A percentile compares a stretch with the other conserved stretches of the same genome.
Evolutionary conservation across 1,140 invertebrate species (phyloP).

Genomic region (Danaus melanippus): DNA sequence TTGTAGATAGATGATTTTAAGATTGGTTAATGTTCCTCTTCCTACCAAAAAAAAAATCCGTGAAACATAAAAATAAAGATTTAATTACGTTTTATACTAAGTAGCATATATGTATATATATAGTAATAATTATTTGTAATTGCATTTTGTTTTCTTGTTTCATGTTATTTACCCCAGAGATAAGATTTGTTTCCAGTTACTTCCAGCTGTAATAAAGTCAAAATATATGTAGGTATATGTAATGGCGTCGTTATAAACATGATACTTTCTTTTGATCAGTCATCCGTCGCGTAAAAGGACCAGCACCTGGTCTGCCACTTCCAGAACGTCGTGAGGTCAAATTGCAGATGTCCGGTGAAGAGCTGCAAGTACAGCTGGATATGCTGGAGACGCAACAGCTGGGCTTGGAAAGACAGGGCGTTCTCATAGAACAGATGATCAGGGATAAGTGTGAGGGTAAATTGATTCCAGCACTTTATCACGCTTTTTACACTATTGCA

Average conservation of each 20-base stretch:
- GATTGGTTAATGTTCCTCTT: too few relatives aligned
- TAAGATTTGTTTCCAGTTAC: too few relatives aligned
- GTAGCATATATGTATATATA: too few relatives aligned
- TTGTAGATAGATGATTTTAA: too few relatives aligned
- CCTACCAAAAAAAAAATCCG: too few relatives aligned
- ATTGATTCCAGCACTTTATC: conserved; percentile 25
- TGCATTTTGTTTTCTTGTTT: too few relatives aligned
- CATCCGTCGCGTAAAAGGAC: conserved; percentile 83
- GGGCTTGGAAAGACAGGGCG: conserved; percentile 91
- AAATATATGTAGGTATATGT: neutral
- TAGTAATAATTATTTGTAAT: too few relatives aligned
- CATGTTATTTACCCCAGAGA: too few relatives aligned
- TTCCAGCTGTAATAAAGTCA: too few relatives aligned
- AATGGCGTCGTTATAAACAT: neutral
- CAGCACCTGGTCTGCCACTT: conserved; percentile 84
- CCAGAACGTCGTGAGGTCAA: conserved; percentile 76
- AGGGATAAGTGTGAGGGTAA: conserved; percentile 81
- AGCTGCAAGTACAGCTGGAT: conserved; percentile 74
- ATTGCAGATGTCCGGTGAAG: conserved; percentile 60
- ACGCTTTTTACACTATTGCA: conserved; percentile 19
- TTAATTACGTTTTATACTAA: too few relatives aligned
- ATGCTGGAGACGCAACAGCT: conserved; percentile 89
- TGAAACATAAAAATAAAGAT: too few relatives aligned
- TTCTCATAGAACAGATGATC: conserved; percentile 89
- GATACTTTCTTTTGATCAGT: conserved; percentile 7